Percentiles rank a stretch among this genome's conserved stretches.
phyloP scores from a whole-genome alignment of 2,797 vertebrate species.

The Peromyscus eremicus region DNA sequence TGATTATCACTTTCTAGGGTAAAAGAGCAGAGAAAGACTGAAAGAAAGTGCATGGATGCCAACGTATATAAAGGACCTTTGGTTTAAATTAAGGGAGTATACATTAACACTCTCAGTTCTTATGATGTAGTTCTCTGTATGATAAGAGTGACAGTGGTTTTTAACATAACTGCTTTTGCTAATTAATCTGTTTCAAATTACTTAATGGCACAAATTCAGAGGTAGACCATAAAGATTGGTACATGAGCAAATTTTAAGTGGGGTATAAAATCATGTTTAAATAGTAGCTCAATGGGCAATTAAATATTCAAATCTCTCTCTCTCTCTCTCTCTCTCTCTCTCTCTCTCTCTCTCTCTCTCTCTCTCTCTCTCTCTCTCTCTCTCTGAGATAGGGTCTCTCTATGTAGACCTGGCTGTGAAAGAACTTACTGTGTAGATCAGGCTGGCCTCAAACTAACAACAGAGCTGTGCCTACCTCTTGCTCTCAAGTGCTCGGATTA shows the following conservation, averaged over 20 bases:
- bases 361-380: too few relatives aligned
- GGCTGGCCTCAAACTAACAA: background rate
- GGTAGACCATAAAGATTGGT: background rate
- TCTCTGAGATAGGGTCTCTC: background rate
- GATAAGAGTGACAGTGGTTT: background rate
- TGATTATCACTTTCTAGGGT: background rate
- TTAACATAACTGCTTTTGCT: background rate
- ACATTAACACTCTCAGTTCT: constrained; percentile 20
- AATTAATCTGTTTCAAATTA: background rate
- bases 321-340: too few relatives aligned
- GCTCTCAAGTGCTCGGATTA: background rate
- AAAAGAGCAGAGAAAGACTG: background rate
- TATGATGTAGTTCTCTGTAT: background rate
- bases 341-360: too few relatives aligned
- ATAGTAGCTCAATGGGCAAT: background rate
- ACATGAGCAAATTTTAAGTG: background rate
- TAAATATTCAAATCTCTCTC: background rate
- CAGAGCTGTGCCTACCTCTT: background rate
- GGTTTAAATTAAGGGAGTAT: constrained; percentile 11
- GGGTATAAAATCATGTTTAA: background rate
- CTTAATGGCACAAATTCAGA: background rate
- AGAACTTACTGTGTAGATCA: background rate
- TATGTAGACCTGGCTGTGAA: background rate
- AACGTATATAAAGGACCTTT: background rate
- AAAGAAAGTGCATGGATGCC: background rate